phyloP scores from a whole-genome alignment of 2,113 vertebrate species.

The Pelodiscus sinensis region DNA sequence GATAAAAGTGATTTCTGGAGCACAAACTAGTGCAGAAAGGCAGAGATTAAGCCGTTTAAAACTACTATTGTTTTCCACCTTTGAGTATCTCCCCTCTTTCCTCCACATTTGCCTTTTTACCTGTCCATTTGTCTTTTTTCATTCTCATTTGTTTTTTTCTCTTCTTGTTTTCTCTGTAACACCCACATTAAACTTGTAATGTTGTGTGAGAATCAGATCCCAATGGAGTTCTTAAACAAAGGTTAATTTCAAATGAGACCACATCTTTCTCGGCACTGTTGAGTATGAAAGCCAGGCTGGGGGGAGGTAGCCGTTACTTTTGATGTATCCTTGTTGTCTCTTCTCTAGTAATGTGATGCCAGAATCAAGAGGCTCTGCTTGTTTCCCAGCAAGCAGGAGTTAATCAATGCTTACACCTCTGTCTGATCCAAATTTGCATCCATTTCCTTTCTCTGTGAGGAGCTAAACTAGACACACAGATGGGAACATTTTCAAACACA shows the following conservation, averaged over 20 bases:
- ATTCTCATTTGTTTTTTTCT: neutral
- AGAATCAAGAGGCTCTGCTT: fast-evolving
- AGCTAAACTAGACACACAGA: neutral
- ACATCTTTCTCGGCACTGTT: neutral
- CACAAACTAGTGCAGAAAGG: neutral
- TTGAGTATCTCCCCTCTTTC: neutral
- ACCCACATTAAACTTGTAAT: neutral
- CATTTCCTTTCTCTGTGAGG: neutral
- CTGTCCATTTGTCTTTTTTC: neutral
- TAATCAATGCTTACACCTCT: neutral
- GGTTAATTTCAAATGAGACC: neutral
- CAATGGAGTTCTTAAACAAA: neutral
- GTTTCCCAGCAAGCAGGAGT: neutral
- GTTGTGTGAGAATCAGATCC: neutral
- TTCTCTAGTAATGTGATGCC: neutral
- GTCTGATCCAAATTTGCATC: neutral
- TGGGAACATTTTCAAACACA: neutral
- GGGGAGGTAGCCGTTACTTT: neutral
- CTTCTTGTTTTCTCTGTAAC: neutral
- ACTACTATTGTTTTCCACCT: neutral
- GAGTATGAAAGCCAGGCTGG: neutral
- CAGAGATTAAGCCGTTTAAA: neutral
- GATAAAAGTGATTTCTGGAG: neutral
- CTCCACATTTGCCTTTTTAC: neutral
- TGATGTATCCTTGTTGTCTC: neutral